Evolutionary conservation across 64 coral and sea anemone genomes (phyloP), one percentile per base, ranked within the genome.

Genomic region (Porites lutea): DNA sequence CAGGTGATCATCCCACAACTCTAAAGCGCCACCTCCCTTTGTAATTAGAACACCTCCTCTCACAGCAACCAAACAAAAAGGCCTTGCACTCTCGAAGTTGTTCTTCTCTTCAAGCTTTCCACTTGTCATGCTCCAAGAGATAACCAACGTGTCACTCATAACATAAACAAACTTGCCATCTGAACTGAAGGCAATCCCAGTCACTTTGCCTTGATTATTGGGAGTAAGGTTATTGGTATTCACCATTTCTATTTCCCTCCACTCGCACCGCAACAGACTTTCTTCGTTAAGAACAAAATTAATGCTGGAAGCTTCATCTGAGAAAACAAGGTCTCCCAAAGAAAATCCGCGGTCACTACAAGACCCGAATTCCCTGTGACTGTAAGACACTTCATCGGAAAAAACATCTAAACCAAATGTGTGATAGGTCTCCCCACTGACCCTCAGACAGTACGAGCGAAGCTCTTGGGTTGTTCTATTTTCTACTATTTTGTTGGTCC

Each of bases 251-350:
- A 37, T 20, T 72, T 3, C 2, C 2, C 5, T 7, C 5, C 22
- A 45, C 43, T 45, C 43, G 20, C 2, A 72, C 12, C 50, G 16
- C n/a, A 51, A 50, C 18, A 78, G 13, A 13, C 47, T 18, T 9
- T 78, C 13, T 19, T 78, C 13, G 53, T 58, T 79, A 7, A 79
- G 53, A 12, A 79, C 77, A 59, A 80, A 80, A 72, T 9, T 52
- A 52, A 80, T 45, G 23, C 10, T 43, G 37, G 5, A 37, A 37
- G 27, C 69, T 37, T 45, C 54, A 80, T 5, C 11, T 13, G 55
- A 37, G 12, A 14, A 47, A 62, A 63, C 6, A 15, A 21, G 58
- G 48, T 82, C 79, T 16, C 79, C 79, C 15, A 47, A 64, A 18
- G 10, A 22, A 64, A 82, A 82, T 3, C 79, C 79, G 16, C 58